Percentiles rank a stretch among this genome's conserved stretches.
These are phyloP conservation scores for Rhyacophila brunnea DNA, from an alignment of 1,140 invertebrate genomes.

Conservation along the genomic window DNA sequence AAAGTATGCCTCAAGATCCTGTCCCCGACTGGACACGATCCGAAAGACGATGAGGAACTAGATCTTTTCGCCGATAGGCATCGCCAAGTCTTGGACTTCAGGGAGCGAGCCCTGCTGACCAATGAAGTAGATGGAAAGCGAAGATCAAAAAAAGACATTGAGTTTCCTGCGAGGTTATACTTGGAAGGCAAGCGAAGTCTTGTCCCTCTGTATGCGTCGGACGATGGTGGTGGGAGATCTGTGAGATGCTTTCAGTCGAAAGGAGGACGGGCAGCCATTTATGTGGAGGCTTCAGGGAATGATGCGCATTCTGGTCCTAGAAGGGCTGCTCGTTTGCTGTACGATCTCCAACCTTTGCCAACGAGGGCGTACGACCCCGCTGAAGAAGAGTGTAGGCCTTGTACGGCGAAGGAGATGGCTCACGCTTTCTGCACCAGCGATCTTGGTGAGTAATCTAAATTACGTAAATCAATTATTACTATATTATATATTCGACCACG, in stretches of 20 bases:
- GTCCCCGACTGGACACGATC: conserved; percentile 37
- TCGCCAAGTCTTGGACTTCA: conserved; percentile 33
- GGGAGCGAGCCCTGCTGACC: conserved; percentile 9
- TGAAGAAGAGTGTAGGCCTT: conserved; percentile 74
- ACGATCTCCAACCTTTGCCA: conserved; percentile 63
- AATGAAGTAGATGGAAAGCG: not conserved
- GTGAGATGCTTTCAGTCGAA: conserved; percentile 68
- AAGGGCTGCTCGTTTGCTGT: conserved; percentile 61
- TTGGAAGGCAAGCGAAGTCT: conserved; percentile 66
- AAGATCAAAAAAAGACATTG: conserved; percentile 14
- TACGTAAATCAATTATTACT: too few species aligned
- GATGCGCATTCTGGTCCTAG: conserved; percentile 46
- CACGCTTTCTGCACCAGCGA: conserved; percentile 78
- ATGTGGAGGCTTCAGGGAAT: conserved; percentile 60
- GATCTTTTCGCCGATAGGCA: conserved; percentile 24
- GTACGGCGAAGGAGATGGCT: conserved; percentile 70
- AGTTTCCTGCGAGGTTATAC: conserved; percentile 64
- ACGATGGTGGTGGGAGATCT: conserved; percentile 59
- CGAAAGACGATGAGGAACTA: conserved; percentile 33
- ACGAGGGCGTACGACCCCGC: conserved; percentile 54
- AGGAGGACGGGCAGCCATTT: conserved; percentile 67
- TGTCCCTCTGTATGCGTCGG: conserved; percentile 61
- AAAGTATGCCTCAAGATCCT: conserved; percentile 66
- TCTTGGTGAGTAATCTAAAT: conserved; percentile 73
- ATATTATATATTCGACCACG: too few species aligned